A percentile compares a stretch with the other conserved stretches of the same genome.
These are phyloP conservation scores for Styela plicata DNA, from an alignment of 23 tunicate genomes.

Conservation along the genomic window DNA sequence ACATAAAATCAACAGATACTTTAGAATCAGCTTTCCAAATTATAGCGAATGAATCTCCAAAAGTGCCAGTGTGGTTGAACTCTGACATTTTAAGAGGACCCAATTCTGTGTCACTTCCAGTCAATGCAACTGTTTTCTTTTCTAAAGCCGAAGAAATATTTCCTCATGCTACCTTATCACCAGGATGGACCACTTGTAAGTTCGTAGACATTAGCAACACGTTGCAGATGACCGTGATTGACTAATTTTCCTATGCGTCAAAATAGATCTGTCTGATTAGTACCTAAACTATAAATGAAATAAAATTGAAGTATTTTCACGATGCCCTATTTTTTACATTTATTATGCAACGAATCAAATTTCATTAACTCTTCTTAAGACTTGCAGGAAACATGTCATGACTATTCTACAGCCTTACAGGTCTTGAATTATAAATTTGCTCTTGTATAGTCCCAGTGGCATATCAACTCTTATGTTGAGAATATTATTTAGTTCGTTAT, in stretches of 20 bases:
- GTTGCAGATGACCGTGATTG: not conserved
- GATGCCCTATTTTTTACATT: too few species aligned
- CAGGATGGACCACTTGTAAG: conserved; percentile 91
- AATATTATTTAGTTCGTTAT: not conserved
- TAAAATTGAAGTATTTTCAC: too few species aligned
- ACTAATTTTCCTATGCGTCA: too few species aligned
- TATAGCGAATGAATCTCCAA: conserved; percentile 6
- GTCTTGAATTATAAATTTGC: too few species aligned
- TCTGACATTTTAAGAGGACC: conserved; percentile 80
- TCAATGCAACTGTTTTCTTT: conserved; percentile 57
- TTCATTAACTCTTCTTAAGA: too few species aligned
- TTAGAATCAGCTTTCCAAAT: conserved; percentile 41
- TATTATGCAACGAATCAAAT: too few species aligned
- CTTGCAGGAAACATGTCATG: too few species aligned
- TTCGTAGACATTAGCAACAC: not conserved
- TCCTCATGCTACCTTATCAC: conserved; percentile 68
- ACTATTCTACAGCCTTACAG: too few species aligned
- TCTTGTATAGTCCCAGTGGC: too few species aligned
- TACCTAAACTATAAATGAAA: too few species aligned
- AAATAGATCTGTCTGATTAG: too few species aligned
- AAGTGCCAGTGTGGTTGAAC: conserved; percentile 80
- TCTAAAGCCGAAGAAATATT: conserved; percentile 23
- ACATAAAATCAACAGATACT: conserved; percentile 69
- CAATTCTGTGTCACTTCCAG: conserved; percentile 60
- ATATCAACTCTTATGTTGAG: too few species aligned